phyloP scores from a whole-genome alignment of 2,888 invertebrate species.

The Sipha maydis region DNA sequence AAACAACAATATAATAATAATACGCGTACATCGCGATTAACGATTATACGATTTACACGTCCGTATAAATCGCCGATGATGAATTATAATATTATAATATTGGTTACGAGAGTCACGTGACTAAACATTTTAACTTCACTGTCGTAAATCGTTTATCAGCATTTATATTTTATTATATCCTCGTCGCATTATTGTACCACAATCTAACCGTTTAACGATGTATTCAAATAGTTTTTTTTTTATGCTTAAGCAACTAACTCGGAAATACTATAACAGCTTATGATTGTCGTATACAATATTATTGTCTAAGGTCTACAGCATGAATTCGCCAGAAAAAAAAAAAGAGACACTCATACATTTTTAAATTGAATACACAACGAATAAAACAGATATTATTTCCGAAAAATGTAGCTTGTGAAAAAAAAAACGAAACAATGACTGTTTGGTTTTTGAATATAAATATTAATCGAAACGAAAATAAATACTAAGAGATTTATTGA shows the following conservation, averaged over 20 bases:
- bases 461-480: too few relatives aligned
- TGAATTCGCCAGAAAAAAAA: too few relatives aligned
- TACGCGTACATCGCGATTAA: not conserved
- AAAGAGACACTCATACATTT: too few relatives aligned
- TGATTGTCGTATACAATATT: not conserved
- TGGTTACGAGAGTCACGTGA: slow-evolving; percentile 2
- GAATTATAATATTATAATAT: not conserved
- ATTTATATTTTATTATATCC: slow-evolving; percentile 3
- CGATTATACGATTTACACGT: not conserved
- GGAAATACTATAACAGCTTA: not conserved
- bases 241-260: not conserved
- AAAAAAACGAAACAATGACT: too few relatives aligned
- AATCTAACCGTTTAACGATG: slow-evolving; percentile 25
- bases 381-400: too few relatives aligned
- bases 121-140: not conserved
- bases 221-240: slow-evolving; percentile 7
- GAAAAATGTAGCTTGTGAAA: too few relatives aligned
- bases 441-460: too few relatives aligned
- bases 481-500: too few relatives aligned
- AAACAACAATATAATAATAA: not conserved
- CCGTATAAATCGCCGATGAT: not conserved
- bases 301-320: too few relatives aligned
- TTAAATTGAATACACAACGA: too few relatives aligned
- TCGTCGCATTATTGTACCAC: slow-evolving; percentile 16
- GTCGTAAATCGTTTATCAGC: slow-evolving; percentile 15